Evolutionary conservation across 2,113 vertebrate species (phyloP), one percentile per base, ranked within the genome.

Genomic region (Carassius gibelio): DNA sequence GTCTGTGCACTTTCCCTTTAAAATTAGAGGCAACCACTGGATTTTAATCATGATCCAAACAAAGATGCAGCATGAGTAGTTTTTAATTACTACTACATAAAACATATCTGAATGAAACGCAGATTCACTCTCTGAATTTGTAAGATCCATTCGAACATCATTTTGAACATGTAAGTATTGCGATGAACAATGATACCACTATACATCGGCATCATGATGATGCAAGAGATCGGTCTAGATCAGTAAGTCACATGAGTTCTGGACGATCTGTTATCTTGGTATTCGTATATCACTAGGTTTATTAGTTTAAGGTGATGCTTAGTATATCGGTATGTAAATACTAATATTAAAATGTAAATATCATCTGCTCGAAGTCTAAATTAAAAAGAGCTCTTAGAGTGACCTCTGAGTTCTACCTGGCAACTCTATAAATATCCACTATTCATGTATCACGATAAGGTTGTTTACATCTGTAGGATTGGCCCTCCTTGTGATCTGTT

Each of bases 341-440:
- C 21, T 11, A 23, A 3, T n/a, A 79, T 42, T 17, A 38, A 59
- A 45, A 38, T 55, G 30, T 78, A 14, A 59, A 78, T 19, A 38
- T 78, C 30, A 59, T 59, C 75, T 77, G 17, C 17, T 77, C 52
- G 13, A 75, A 75, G 30, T 57, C 30, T 59, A 38, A n/a, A 57
- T 59, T 36, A n/a, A 77, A 21, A 34, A 21, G 13, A 19, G 15
- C 48, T 8, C 8, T 57, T 76, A 11, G 1, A 77, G 36, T 34
- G 30, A 45, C 42, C 8, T 42, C 42, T 42, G 3, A 19, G 13
- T 77, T 21, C 1, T 57, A 59, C 17, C 52, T 78, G 30, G 30
- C 2, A 59, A 36, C 30, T 59, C 26, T 11, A 34, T 19, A 59
- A 78, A 78, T 78, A 78, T 36, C 26, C 57, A 52, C 52, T 59